A percentile compares a stretch with the other conserved stretches of the same genome.
phyloP scores from a whole-genome alignment of 2,888 invertebrate species.

The Piscicola geometra region DNA sequence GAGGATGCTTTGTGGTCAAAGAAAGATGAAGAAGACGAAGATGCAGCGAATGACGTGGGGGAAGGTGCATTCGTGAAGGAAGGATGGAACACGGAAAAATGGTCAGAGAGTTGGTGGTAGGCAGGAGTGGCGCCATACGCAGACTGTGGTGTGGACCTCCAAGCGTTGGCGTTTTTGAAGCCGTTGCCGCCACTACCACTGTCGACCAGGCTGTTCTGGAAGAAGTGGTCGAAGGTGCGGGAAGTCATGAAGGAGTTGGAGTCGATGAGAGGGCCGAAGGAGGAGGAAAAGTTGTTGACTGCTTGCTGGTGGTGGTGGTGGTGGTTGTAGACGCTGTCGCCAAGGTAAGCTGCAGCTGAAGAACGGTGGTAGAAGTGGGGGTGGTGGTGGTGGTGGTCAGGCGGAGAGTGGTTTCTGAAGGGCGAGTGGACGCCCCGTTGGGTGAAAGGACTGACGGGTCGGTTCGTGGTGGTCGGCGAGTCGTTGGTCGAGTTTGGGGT shows the following conservation, averaged over 20 bases:
- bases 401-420: background rate
- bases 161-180: conserved; percentile 1
- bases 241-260: conserved; percentile 11
- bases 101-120: conserved; percentile 24
- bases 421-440: background rate
- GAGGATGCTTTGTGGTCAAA: conserved; percentile 1
- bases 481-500: conserved; percentile 21
- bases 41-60: background rate
- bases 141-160: background rate
- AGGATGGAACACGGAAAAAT: conserved; percentile 22
- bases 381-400: conserved; percentile 2
- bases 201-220: conserved; percentile 19
- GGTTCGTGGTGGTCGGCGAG: conserved; percentile 28
- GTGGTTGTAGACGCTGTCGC: background rate
- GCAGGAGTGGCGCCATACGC: background rate
- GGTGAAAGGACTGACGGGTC: conserved; percentile 21
- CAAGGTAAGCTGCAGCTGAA: background rate
- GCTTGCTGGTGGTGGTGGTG: background rate
- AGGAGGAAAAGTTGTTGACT: background rate
- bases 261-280: background rate
- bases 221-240: conserved; percentile 23
- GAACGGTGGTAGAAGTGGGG: background rate
- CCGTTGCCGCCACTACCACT: too few species aligned
- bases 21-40: conserved; percentile 7
- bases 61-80: background rate